A percentile compares a stretch with the other conserved stretches of the same genome.
phyloP scores from a whole-genome alignment of 2,797 vertebrate genomes.

The Cephalopachus bancanus region DNA sequence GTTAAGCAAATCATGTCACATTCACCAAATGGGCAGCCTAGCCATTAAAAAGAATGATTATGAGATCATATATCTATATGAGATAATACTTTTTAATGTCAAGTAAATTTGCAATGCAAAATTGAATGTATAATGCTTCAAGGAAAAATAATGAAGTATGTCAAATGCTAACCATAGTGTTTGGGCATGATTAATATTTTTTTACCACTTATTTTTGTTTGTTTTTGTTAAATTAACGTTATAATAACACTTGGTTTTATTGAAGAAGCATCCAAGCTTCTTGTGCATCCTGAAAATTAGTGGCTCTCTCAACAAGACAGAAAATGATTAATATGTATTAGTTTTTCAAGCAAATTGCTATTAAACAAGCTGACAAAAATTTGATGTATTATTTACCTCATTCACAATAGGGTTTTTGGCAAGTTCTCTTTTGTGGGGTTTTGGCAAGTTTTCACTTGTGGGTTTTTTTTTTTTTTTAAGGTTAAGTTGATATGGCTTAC shows the following conservation, averaged over 20 bases:
- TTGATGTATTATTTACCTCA: constrained; percentile 5
- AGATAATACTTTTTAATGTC: constrained; percentile 27
- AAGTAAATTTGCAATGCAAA: constrained; percentile 53
- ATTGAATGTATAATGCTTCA: not conserved
- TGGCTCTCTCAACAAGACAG: constrained; percentile 10
- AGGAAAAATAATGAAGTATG: not conserved
- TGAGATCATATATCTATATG: not conserved
- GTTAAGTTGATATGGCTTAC: constrained; percentile 62
- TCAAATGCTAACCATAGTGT: not conserved
- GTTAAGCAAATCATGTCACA: not conserved
- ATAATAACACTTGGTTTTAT: constrained; percentile 42
- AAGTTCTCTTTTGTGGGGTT: not conserved
- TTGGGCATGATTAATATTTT: constrained; percentile 17
- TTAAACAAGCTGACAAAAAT: constrained; percentile 56
- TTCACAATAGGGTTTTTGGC: constrained; percentile 25
- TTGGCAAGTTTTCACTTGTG: not conserved
- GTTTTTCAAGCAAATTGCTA: constrained; percentile 28
- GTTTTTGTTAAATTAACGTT: constrained; percentile 39
- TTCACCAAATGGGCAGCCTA: not conserved
- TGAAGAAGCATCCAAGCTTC: not conserved
- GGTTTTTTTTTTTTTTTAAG: not conserved
- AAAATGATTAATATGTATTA: constrained; percentile 56
- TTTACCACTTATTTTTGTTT: constrained; percentile 41
- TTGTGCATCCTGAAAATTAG: not conserved
- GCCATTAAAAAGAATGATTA: constrained; percentile 3